A percentile compares a stretch with the other conserved stretches of the same genome.
Evolutionary conservation across 1,140 invertebrate genomes (phyloP).

Genomic region (Ceratosolen solmsi): DNA sequence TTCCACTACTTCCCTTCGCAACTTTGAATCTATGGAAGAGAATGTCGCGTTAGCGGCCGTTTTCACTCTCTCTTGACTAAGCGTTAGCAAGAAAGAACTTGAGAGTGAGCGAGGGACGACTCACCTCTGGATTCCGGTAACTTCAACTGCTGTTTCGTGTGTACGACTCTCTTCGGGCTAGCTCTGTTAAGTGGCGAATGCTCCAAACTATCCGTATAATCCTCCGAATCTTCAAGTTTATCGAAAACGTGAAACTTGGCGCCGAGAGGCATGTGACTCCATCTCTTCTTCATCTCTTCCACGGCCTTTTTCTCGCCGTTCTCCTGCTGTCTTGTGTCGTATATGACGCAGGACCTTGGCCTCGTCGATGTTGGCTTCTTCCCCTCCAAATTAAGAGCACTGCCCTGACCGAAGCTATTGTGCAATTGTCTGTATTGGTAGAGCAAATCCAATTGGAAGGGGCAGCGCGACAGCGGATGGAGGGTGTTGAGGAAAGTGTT

Average conservation of each 20-base stretch:
- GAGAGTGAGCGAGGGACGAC: neutral
- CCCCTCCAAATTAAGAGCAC: neutral
- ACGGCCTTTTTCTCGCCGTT: slow-evolving; percentile 73
- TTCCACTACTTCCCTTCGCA: slow-evolving; percentile 26
- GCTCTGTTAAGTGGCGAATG: slow-evolving; percentile 71
- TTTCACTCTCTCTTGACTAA: too few species aligned
- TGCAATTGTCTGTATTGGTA: slow-evolving; percentile 86
- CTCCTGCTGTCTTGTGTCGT: slow-evolving; percentile 62
- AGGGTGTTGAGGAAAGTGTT: slow-evolving; percentile 83
- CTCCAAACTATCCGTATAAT: slow-evolving; percentile 84
- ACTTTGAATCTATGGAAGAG: slow-evolving; percentile 3
- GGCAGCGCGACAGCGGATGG: slow-evolving; percentile 83
- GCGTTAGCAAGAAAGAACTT: neutral
- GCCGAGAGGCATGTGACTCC: slow-evolving; percentile 78
- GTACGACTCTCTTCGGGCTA: slow-evolving; percentile 58
- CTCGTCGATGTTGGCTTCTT: slow-evolving; percentile 58
- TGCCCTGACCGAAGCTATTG: slow-evolving; percentile 78
- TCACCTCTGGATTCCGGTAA: slow-evolving; percentile 51
- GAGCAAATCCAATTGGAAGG: slow-evolving; percentile 86
- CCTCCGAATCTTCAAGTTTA: slow-evolving; percentile 80
- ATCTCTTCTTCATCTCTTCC: slow-evolving; percentile 78
- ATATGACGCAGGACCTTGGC: slow-evolving; percentile 80
- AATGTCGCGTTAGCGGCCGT: neutral
- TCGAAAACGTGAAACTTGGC: slow-evolving; percentile 83
- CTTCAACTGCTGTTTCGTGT: slow-evolving; percentile 50